phyloP scores from a whole-genome alignment of 37 sponge, comb jelly and placozoan species.

The Ephydatia muelleri region DNA sequence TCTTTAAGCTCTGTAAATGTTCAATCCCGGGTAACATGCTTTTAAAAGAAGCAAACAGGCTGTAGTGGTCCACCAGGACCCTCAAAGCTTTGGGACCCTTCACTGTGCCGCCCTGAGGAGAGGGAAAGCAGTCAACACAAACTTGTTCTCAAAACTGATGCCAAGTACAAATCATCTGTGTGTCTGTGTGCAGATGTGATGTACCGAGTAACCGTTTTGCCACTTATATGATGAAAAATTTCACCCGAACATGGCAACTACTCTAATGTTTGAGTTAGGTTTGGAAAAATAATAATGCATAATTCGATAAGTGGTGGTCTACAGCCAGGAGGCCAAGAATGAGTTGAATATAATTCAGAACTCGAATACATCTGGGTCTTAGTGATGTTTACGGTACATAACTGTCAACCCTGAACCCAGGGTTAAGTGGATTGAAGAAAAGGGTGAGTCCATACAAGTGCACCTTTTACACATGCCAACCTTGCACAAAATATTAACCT shows the following conservation, averaged over 20 bases:
- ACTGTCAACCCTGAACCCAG: neutral
- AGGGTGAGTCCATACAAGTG: neutral
- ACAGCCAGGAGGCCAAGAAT: no score
- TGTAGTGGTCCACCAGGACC: constrained; percentile 15
- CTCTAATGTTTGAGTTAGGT: no score
- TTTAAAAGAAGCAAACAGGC: neutral
- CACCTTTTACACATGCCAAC: neutral
- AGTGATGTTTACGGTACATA: no score
- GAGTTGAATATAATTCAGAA: no score
- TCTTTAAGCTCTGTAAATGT: neutral
- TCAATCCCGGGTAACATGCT: neutral
- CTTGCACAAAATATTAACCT: neutral
- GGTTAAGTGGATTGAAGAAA: neutral
- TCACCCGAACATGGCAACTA: no score
- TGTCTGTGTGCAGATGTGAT: neutral
- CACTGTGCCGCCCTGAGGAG: no score
- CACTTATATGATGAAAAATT: no score
- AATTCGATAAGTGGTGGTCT: no score
- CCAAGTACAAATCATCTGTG: neutral
- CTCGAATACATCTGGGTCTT: no score
- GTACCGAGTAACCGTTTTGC: no score
- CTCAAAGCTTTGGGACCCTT: constrained; percentile 7
- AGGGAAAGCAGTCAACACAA: no score
- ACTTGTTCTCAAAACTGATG: neutral
- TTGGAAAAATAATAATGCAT: no score